Evolutionary conservation across 2,113 vertebrate genomes (phyloP).

Genomic region (Myotis brandtii): DNA sequence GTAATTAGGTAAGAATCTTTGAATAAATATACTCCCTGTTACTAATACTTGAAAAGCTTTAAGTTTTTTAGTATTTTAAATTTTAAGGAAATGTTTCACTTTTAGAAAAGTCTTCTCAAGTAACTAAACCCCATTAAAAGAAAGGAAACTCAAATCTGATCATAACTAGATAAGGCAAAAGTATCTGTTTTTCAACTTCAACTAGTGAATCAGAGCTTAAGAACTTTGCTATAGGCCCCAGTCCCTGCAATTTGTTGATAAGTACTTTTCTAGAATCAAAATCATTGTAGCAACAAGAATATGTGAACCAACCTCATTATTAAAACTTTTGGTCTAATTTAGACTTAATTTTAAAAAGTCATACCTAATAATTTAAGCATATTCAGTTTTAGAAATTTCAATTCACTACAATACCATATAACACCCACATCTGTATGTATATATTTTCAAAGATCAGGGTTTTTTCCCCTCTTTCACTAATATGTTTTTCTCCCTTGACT

Average conservation of each 20-base stretch:
- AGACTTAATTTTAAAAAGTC: slow-evolving; percentile 15
- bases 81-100: slow-evolving; percentile 41
- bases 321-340: slow-evolving; percentile 9
- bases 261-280: slow-evolving; percentile 17
- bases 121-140: slow-evolving; percentile 19
- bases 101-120: slow-evolving; percentile 50
- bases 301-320: slow-evolving; percentile 3
- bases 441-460: slow-evolving; percentile 21
- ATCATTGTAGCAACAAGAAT: not conserved
- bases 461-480: not conserved
- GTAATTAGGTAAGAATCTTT: slow-evolving; percentile 21
- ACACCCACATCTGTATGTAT: not conserved
- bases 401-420: not conserved
- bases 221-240: not conserved
- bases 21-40: slow-evolving; percentile 14
- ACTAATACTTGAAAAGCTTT: not conserved
- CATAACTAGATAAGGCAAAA: slow-evolving; percentile 42
- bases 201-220: slow-evolving; percentile 17
- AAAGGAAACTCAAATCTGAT: slow-evolving; percentile 58
- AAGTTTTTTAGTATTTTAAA: slow-evolving; percentile 23
- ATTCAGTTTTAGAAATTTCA: slow-evolving; percentile 39
- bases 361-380: slow-evolving; percentile 22
- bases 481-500: not conserved
- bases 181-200: not conserved
- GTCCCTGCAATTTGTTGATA: not conserved